Conservation (phyloP, 2,113 vertebrate genomes). For the Petrocephalus zakoni region DNA sequence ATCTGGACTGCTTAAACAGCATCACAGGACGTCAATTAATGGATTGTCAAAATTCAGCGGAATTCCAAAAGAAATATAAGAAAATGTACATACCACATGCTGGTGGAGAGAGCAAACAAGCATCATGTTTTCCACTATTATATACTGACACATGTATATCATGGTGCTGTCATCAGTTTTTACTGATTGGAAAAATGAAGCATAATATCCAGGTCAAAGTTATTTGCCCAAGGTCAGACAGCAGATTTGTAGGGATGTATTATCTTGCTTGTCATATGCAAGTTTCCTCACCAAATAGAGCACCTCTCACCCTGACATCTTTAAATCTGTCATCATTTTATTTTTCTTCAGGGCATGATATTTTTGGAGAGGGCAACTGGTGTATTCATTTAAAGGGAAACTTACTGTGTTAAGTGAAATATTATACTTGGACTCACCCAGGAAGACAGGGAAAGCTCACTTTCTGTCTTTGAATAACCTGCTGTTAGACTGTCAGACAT, state of each 20-base stretch:
- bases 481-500: neutral
- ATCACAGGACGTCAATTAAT: neutral
- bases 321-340: constrained; percentile 25
- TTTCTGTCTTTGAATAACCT: neutral
- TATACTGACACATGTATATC: constrained; percentile 33
- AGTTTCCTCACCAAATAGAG: constrained; percentile 15
- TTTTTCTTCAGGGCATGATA: constrained; percentile 22
- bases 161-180: constrained; percentile 32
- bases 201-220: constrained; percentile 41
- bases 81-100: constrained; percentile 37
- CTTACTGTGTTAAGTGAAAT: constrained; percentile 1
- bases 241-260: neutral
- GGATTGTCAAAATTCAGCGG: neutral
- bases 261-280: constrained; percentile 16
- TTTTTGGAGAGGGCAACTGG: neutral
- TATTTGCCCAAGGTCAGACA: constrained; percentile 30
- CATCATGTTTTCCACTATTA: constrained; percentile 29
- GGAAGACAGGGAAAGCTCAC: neutral
- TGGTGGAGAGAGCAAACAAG: constrained; percentile 39
- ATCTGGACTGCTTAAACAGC: neutral
- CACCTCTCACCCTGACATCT: constrained; percentile 1
- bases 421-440: neutral
- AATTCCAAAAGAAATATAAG: constrained; percentile 7
- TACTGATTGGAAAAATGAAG: constrained; percentile 18
- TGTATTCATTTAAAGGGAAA: constrained; percentile 11